Percentiles rank a stretch among this genome's conserved stretches.
These are phyloP conservation scores for Hemiscyllium ocellatum DNA, from an alignment of 2,113 vertebrate species.

Conservation along the genomic window DNA sequence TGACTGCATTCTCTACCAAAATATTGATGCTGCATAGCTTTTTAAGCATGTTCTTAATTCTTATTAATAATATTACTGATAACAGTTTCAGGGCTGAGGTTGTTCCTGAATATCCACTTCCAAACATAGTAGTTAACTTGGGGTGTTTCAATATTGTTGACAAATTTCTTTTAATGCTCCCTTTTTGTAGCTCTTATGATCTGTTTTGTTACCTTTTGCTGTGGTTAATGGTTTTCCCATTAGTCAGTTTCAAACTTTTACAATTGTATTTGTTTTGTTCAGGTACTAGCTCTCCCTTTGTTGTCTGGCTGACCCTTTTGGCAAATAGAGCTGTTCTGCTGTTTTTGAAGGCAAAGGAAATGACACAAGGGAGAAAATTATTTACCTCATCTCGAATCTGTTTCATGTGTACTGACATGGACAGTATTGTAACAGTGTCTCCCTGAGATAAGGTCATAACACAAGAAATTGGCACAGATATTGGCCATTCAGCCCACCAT, in stretches of 20 bases:
- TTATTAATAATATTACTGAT: not conserved
- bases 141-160: not conserved
- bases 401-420: too few relatives aligned
- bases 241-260: not conserved
- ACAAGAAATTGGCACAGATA: too few relatives aligned
- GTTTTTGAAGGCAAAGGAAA: too few relatives aligned
- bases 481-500: too few relatives aligned
- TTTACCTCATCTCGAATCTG: too few relatives aligned
- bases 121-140: not conserved
- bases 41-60: too few relatives aligned
- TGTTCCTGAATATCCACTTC: not conserved
- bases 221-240: not conserved
- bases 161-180: not conserved
- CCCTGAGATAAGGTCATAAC: too few relatives aligned
- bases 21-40: too few relatives aligned
- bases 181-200: not conserved
- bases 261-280: not conserved
- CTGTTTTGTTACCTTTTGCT: not conserved
- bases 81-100: not conserved
- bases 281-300: not conserved
- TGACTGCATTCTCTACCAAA: too few relatives aligned
- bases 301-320: not conserved
- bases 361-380: too few relatives aligned
- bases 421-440: too few relatives aligned
- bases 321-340: too few relatives aligned